These are phyloP conservation scores for Ptyas mucosa DNA, from an alignment of 2,113 vertebrate genomes.

Conservation along the genomic window DNA sequence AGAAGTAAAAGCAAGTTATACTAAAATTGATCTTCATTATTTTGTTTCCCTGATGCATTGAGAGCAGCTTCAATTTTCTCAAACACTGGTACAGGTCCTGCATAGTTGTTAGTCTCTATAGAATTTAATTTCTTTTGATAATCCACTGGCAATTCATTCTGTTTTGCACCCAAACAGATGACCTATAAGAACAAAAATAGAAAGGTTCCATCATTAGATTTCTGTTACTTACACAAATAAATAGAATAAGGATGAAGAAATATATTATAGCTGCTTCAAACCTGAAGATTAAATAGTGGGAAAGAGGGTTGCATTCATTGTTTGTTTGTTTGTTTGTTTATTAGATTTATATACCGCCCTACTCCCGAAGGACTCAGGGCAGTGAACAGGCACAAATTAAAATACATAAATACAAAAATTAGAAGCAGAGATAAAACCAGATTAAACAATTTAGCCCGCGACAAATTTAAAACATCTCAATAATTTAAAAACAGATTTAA, in stretches of 20 bases:
- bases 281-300: not conserved
- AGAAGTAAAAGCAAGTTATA: slow-evolving; percentile 5
- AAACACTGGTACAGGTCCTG: slow-evolving; percentile 76
- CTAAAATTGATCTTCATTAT: slow-evolving; percentile 6
- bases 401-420: no score
- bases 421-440: no score
- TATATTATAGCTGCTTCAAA: not conserved
- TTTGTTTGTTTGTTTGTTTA: no score
- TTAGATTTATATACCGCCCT: no score
- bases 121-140: slow-evolving; percentile 81
- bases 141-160: slow-evolving; percentile 79
- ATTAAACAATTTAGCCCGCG: no score
- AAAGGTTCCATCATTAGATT: not conserved
- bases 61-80: slow-evolving; percentile 74
- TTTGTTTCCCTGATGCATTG: slow-evolving; percentile 37
- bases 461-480: no score
- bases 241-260: not conserved
- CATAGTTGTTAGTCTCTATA: slow-evolving; percentile 84
- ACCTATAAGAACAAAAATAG: slow-evolving; percentile 68
- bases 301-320: not conserved
- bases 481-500: no score
- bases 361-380: no score
- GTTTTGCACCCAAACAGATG: slow-evolving; percentile 85
- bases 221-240: not conserved
- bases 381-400: no score